Evolutionary conservation across 1,140 invertebrate species (phyloP).

Genomic region (Leptopilina clavipes): DNA sequence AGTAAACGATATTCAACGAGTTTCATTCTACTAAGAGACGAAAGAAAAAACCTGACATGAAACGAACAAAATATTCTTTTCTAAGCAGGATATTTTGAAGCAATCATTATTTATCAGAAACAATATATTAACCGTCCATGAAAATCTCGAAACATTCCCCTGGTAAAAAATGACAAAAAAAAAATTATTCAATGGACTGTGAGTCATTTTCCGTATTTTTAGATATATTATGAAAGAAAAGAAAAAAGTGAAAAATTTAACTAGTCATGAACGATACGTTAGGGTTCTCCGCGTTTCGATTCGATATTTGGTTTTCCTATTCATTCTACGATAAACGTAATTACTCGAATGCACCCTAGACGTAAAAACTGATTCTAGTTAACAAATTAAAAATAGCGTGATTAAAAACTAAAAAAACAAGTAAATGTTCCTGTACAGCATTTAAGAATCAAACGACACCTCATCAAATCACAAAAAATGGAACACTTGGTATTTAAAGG

Average conservation of each 20-base stretch:
- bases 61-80: neutral
- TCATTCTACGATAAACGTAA: constrained; percentile 56
- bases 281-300: constrained; percentile 56
- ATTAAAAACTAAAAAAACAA: constrained; percentile 64
- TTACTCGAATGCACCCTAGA: constrained; percentile 60
- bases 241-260: constrained; percentile 46
- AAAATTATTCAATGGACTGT: constrained; percentile 31
- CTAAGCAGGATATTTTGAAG: constrained; percentile 11
- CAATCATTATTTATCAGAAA: constrained; percentile 24
- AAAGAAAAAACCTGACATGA: constrained; percentile 10
- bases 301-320: constrained; percentile 45
- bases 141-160: constrained; percentile 51
- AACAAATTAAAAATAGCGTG: constrained; percentile 57
- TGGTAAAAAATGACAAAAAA: constrained; percentile 43
- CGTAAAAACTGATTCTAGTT: constrained; percentile 60
- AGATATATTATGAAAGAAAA: constrained; percentile 45
- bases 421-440: constrained; percentile 76
- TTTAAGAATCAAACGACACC: constrained; percentile 75
- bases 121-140: constrained; percentile 33
- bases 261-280: constrained; percentile 64
- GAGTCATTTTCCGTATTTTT: constrained; percentile 40
- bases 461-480: constrained; percentile 57
- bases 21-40: constrained; percentile 20
- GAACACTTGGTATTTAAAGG: constrained; percentile 68
- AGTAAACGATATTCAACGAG: constrained; percentile 30